These are phyloP conservation scores for Cheilosia vulpina DNA, from an alignment of 2,888 invertebrate species.

Conservation along the genomic window DNA sequence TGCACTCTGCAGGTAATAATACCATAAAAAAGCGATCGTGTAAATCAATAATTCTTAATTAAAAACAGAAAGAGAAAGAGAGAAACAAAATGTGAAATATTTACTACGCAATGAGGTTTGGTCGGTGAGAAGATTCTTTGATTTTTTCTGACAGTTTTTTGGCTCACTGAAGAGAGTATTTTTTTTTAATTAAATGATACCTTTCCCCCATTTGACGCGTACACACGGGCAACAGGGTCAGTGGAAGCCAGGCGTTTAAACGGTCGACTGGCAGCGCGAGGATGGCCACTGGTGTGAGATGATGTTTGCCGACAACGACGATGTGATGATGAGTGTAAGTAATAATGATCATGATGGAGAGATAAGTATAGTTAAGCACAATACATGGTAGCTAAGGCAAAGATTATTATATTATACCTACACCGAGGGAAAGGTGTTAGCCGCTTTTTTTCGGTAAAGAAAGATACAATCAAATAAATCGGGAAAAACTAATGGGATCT, in stretches of 20 bases:
- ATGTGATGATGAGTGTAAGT: conserved; percentile 19
- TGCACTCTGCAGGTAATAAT: conserved; percentile 48
- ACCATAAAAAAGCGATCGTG: conserved; percentile 63
- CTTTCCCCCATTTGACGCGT: conserved; percentile 49
- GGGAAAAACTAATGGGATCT: background rate
- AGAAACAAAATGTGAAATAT: background rate
- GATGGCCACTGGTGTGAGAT: conserved; percentile 70
- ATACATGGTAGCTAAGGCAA: conserved; percentile 56
- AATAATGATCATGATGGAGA: conserved; percentile 60
- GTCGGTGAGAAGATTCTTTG: conserved; percentile 27
- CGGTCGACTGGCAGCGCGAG: conserved; percentile 62
- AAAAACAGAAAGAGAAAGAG: conserved; percentile 13
- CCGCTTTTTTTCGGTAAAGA: background rate
- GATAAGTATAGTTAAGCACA: conserved; percentile 60
- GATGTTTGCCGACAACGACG: conserved; percentile 51
- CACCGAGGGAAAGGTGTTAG: conserved; percentile 13
- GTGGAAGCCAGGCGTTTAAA: conserved; percentile 45
- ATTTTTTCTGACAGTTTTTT: conserved; percentile 64
- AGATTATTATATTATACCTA: conserved; percentile 49
- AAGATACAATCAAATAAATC: conserved; percentile 4
- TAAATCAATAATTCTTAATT: conserved; percentile 67
- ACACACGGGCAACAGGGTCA: conserved; percentile 31
- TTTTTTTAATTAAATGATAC: conserved; percentile 62
- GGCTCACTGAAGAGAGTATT: conserved; percentile 23
- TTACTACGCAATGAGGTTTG: background rate